A percentile compares a stretch with the other conserved stretches of the same genome.
These are phyloP conservation scores for Andricus grossulariae DNA, from an alignment of 1,140 invertebrate genomes.

Conservation along the genomic window DNA sequence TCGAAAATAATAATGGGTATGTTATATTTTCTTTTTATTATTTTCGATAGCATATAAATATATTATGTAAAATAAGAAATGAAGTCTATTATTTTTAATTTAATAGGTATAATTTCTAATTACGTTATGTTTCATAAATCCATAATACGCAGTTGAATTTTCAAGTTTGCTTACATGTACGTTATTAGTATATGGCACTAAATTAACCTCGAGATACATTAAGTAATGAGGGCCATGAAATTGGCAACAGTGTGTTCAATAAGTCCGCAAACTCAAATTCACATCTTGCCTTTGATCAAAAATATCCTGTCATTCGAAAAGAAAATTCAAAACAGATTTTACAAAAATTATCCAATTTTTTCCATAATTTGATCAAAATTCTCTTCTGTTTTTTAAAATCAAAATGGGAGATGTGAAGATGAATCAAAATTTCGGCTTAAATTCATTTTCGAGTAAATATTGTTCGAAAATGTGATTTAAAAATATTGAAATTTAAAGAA, in stretches of 20 bases:
- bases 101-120: too few relatives aligned
- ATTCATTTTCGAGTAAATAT: neutral
- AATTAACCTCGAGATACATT: neutral
- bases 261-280: conserved; percentile 2
- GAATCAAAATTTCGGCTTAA: neutral
- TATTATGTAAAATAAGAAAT: too few relatives aligned
- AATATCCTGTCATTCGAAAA: neutral
- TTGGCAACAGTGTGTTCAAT: neutral
- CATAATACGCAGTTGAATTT: too few relatives aligned
- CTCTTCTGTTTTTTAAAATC: neutral
- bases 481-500: neutral
- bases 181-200: neutral
- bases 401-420: neutral
- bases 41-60: too few relatives aligned
- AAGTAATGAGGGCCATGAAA: neutral
- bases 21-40: too few relatives aligned
- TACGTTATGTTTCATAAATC: too few relatives aligned
- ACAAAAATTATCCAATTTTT: neutral
- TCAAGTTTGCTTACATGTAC: too few relatives aligned
- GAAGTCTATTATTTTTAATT: too few relatives aligned
- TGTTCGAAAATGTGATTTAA: neutral
- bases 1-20: too few relatives aligned
- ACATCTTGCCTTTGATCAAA: conserved; percentile 7
- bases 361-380: neutral
- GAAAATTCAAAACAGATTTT: neutral